Evolutionary conservation across 2,888 invertebrate genomes (phyloP), one percentile per base, ranked within the genome.

Genomic region (Syrphus vitripennis): DNA sequence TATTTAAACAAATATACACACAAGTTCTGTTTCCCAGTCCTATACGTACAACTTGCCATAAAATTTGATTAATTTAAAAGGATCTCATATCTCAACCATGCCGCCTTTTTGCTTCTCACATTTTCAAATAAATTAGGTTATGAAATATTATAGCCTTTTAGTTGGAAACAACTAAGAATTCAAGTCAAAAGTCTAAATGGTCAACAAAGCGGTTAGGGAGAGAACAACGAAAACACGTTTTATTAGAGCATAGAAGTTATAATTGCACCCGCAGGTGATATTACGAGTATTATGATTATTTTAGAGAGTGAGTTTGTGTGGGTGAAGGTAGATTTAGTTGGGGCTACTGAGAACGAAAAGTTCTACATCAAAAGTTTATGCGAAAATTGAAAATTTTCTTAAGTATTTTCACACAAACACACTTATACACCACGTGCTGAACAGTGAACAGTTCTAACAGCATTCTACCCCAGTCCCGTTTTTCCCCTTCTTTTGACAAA

Each of bases 261-360:
- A 77, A 86, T 82, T 86, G 86, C 61, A 78, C 86, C 86, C 82
- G 57, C 61, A 69, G 74, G 86, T 74, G 61, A 74, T 65, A 82
- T 86, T 74, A 82, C 82, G 74, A 78, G 74, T 71, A 86, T 86
- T 82, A 78, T 74, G 45, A 86, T 86, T 74, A 82, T 82, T 82
- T 78, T 65, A 70, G 57, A 70, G 45, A 69, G 57, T 9, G 12
- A 57, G 14, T 57, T 59, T 29, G 7, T 26, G 21, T 19, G 34
- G 7, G 21, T 24, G 26, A 40, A 10, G 53, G 53, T 29, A 31
- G 55, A 50, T 26, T n/a, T 19, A 16, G 29, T 12, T 1, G 16
- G n/a, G 10, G 26, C 10, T 40, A 40, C 24, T 3, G 7, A 45
- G 9, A 50, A 61, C 19, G 26, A 14, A 81, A 86, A 86, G 24